Conservation (phyloP, 1,140 invertebrate genomes). For the Papilio glaucus region DNA sequence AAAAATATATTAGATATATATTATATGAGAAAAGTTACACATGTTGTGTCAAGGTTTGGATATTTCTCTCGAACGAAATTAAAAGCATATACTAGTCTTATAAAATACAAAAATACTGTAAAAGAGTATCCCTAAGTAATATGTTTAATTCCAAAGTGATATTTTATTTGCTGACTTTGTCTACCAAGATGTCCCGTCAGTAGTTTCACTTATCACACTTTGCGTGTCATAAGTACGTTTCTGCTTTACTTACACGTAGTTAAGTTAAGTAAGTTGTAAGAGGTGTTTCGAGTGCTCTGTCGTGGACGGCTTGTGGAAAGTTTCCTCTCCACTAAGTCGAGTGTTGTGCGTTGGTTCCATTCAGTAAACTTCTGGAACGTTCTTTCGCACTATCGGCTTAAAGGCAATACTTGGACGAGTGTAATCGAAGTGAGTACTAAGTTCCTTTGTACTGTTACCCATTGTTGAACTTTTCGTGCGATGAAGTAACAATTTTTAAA, state of each 20-base stretch:
- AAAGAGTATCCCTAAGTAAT: background rate
- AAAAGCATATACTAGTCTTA: too few species aligned
- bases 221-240: conserved; percentile 22
- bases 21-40: too few species aligned
- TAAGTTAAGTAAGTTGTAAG: conserved; percentile 43
- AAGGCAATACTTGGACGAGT: conserved; percentile 66
- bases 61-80: too few species aligned
- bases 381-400: conserved; percentile 76
- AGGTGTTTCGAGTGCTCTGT: conserved; percentile 50
- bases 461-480: conserved; percentile 38
- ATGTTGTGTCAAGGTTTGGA: too few species aligned
- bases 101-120: background rate
- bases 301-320: conserved; percentile 55
- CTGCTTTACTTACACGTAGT: conserved; percentile 36
- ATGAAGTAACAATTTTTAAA: background rate
- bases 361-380: conserved; percentile 66
- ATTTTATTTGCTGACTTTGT: background rate
- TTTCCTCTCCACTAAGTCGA: conserved; percentile 58
- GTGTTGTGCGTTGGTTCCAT: conserved; percentile 67
- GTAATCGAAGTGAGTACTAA: conserved; percentile 60
- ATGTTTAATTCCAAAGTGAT: background rate
- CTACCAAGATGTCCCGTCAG: background rate
- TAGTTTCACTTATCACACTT: background rate
- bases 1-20: too few species aligned
- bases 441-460: conserved; percentile 59